Base-by-base conservation (phyloP, 2,888 invertebrate genomes). In the Subacronicta megacephala region DNA sequence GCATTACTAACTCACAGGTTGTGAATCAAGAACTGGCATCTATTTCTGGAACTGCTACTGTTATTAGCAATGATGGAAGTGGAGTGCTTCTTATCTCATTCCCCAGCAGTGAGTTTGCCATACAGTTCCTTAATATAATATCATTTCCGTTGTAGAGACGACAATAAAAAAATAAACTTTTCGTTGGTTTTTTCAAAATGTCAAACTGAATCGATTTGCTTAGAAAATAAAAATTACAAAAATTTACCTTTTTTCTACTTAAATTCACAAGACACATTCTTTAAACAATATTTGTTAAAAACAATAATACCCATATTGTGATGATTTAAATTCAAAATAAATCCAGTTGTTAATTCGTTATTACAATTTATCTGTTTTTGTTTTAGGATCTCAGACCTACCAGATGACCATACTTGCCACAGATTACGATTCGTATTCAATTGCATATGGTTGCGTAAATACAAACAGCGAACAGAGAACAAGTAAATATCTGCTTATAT, bases 361-460 rank as follows among this genome's bases (percentile, higher is more conserved):
- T 7, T 10, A 9, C 1, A 0, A 10, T 26, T 10, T 10, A 10
- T n/a, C 0, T 10, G 31, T 33, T 20, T 45, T 47, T 18, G 41
- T 78, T 74, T 18, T 50, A 81, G 81, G 45, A 12, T 16, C 37
- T 2, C 46, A 44, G 10, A 20, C 44, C 1, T 63, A 68, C 7
- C 74, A 82, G 9, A 74, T 80, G n/a, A 80, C 75, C 71, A 59
- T 86, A 15, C 70, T 85, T 17, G 80, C 91, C 40, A 96, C 96
- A 0, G 96, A 96, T 80, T 96, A 96, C 75, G 84, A 83, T 0
- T 87, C 89, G 35, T 96, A 95, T 68, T 87, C 95, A 1, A 92
- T 96, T 0, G 94, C 95, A 0, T 96, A 95, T 92, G 95, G 95
- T 26, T 96, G 96, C 75, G 82, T 81, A 0, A 90, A 95, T 69